These are phyloP conservation scores for Zeugodacus cucurbitae DNA, from an alignment of 1,140 invertebrate species.

Conservation along the genomic window DNA sequence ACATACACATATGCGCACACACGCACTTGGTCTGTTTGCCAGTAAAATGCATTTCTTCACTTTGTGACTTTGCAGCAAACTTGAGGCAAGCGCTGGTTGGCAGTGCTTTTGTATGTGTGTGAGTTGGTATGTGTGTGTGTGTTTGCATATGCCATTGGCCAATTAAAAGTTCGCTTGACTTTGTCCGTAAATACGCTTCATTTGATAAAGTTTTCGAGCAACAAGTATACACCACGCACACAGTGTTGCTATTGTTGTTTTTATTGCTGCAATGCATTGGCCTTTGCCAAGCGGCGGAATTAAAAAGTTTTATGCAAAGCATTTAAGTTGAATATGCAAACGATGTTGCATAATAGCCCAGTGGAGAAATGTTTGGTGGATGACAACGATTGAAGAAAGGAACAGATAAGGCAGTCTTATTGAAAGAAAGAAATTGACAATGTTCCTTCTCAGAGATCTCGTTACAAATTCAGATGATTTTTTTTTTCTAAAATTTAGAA, in stretches of 20 bases:
- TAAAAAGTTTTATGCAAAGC: constrained; percentile 53
- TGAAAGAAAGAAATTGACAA: too few relatives aligned
- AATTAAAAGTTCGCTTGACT: constrained; percentile 59
- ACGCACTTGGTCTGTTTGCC: background rate
- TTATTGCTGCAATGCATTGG: background rate
- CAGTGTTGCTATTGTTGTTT: background rate
- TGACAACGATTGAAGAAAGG: too few relatives aligned
- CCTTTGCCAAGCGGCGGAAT: constrained; percentile 50
- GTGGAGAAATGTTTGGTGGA: background rate
- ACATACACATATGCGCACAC: background rate
- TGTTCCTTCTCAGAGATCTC: too few relatives aligned
- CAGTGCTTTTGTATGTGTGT: background rate
- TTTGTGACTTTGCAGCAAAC: background rate
- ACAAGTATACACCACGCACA: background rate
- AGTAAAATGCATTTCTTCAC: constrained; percentile 2
- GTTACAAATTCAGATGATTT: too few relatives aligned
- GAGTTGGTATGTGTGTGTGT: background rate
- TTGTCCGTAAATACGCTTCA: constrained; percentile 61
- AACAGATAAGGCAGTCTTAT: background rate
- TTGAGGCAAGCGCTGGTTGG: background rate
- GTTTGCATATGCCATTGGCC: constrained; percentile 58
- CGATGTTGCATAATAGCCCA: background rate
- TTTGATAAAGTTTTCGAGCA: constrained; percentile 57
- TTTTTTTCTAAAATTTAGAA: too few relatives aligned
- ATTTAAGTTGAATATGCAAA: background rate